Percentiles rank a stretch among this genome's conserved stretches.
phyloP scores from a whole-genome alignment of 1,140 invertebrate genomes.

The Hestina assimilis region DNA sequence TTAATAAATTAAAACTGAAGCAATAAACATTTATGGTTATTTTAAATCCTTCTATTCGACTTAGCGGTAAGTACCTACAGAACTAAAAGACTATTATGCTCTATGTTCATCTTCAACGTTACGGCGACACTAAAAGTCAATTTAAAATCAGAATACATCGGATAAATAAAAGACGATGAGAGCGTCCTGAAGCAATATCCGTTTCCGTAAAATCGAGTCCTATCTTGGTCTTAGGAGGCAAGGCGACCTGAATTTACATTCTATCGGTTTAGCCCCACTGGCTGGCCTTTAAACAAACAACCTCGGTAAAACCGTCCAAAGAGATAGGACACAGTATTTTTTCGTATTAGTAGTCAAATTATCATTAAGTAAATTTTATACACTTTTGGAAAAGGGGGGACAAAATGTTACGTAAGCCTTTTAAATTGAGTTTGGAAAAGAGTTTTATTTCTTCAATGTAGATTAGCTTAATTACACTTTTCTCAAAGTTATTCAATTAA shows the following conservation, averaged over 20 bases:
- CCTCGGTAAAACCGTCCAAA: background rate
- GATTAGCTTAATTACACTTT: no score
- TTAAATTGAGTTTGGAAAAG: background rate
- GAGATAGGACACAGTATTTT: background rate
- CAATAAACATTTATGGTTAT: no score
- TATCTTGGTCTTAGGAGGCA: slow-evolving; percentile 8
- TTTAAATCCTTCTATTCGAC: no score
- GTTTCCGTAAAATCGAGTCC: slow-evolving; percentile 6
- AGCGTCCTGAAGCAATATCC: slow-evolving; percentile 8
- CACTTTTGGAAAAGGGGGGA: no score
- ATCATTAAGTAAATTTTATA: background rate
- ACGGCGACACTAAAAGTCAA: background rate
- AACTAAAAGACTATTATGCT: no score
- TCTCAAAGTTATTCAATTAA: no score
- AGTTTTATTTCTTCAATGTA: no score
- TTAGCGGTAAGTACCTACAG: no score
- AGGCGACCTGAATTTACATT: slow-evolving; percentile 20
- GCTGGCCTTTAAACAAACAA: slow-evolving; percentile 4
- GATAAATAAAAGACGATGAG: slow-evolving; percentile 5
- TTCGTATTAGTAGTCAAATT: background rate
- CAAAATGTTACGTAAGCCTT: no score
- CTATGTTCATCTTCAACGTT: background rate
- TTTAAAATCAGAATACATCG: background rate
- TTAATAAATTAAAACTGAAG: no score
- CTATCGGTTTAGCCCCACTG: slow-evolving; percentile 9